These are phyloP conservation scores for Parnassius mnemosyne DNA, from an alignment of 2,888 invertebrate genomes.

Conservation along the genomic window DNA sequence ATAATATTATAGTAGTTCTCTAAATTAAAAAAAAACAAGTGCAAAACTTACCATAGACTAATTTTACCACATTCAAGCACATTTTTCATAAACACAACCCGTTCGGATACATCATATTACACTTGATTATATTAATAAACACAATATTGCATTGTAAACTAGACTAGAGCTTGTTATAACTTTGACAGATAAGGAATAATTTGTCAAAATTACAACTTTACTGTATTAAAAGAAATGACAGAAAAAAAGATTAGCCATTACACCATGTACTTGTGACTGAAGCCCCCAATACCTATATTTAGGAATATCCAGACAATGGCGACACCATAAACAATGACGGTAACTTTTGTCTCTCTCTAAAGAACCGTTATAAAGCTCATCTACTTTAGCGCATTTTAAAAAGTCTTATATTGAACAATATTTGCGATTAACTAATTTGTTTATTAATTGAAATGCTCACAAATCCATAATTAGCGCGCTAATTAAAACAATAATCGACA, in stretches of 20 bases:
- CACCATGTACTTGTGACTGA: conserved; percentile 71
- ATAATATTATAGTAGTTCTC: conserved; percentile 7
- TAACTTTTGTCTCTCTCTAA: conserved; percentile 40
- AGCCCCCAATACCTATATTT: conserved; percentile 69
- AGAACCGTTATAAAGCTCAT: conserved; percentile 26
- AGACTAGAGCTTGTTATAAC: conserved; percentile 33
- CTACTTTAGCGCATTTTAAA: conserved; percentile 13
- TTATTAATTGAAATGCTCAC: background rate
- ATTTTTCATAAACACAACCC: conserved; percentile 74
- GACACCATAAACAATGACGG: conserved; percentile 69
- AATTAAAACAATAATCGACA: background rate
- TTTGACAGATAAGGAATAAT: conserved; percentile 27
- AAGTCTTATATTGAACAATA: background rate
- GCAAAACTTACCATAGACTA: conserved; percentile 57
- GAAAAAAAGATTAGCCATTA: conserved; percentile 74
- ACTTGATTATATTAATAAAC: conserved; percentile 53
- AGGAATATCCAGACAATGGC: conserved; percentile 69
- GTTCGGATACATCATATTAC: conserved; percentile 62
- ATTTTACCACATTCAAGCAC: conserved; percentile 55
- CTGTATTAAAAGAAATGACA: conserved; percentile 58
- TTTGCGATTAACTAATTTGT: background rate
- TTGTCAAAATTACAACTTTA: conserved; percentile 39
- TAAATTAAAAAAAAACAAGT: conserved; percentile 31
- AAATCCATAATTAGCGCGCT: no score
- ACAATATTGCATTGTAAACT: conserved; percentile 49